These are phyloP conservation scores for Psococerastis gibbosa DNA, from an alignment of 2,888 invertebrate species.

Conservation along the genomic window DNA sequence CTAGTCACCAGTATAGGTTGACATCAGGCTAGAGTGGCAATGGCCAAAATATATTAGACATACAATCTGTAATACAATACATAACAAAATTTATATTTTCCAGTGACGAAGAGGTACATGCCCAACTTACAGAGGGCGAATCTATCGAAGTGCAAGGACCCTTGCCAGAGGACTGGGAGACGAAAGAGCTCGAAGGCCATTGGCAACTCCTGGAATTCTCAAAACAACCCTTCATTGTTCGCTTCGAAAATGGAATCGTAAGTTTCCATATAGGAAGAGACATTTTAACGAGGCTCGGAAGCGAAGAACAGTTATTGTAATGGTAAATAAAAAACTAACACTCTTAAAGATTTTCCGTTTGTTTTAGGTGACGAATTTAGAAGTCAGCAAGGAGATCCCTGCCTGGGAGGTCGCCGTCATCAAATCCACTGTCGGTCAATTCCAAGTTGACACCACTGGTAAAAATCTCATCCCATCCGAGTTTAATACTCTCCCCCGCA, in stretches of 20 bases:
- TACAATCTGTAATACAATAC: too few species aligned
- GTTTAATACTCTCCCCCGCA: constrained; percentile 26
- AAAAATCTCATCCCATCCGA: constrained; percentile 31
- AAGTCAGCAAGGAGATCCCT: constrained; percentile 25
- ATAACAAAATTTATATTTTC: too few species aligned
- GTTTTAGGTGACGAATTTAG: too few species aligned
- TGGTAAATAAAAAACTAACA: too few species aligned
- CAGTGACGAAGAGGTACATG: constrained; percentile 18
- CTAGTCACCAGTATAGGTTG: too few species aligned
- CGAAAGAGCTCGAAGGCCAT: constrained; percentile 29
- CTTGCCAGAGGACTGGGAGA: constrained; percentile 31
- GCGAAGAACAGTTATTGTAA: too few species aligned
- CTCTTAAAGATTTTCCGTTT: too few species aligned
- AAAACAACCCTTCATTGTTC: constrained; percentile 40
- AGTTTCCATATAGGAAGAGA: too few species aligned
- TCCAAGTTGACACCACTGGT: constrained; percentile 45
- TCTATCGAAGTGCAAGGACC: constrained; percentile 34
- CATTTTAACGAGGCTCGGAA: too few species aligned
- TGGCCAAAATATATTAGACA: too few species aligned
- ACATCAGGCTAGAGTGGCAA: too few species aligned
- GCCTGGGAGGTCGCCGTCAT: constrained; percentile 48
- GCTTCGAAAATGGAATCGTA: constrained; percentile 36
- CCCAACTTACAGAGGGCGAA: constrained; percentile 30
- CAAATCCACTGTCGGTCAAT: constrained; percentile 45
- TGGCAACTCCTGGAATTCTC: constrained; percentile 34